Evolutionary conservation across 2,113 vertebrate genomes (phyloP), one percentile per base, ranked within the genome.

Genomic region (Falcunculus frontatus): DNA sequence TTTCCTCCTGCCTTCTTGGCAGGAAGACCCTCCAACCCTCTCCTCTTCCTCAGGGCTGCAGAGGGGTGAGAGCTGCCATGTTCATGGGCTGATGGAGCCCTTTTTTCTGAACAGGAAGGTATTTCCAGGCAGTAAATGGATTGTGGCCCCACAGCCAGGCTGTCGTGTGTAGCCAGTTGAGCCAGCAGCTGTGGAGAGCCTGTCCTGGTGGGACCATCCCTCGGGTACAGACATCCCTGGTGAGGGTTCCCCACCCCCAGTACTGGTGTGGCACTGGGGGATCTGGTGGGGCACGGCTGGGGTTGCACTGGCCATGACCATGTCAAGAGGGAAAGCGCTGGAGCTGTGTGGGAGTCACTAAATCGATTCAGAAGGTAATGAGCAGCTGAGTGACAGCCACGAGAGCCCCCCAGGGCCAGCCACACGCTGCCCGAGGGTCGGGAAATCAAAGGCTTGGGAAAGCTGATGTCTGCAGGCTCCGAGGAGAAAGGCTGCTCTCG

Each of bases 351-450:
- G 60, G 37, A 65, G 42, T 21, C 5, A 3, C 59, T 10, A 65
- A 33, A 46, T 10, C 0, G 2, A 14, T 4, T 2, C 35, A 47
- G 44, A 56, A 55, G 70, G 79, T 1, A 2, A 33, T 3, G 1
- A 37, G 53, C 1, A 9, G 78, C 35, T 30, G 74, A 42, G 47
- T 10, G 75, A 64, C 25, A 41, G 69, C 79, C n/a, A 32, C 50
- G 8, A 64, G 84, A 68, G 62, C 4, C 7, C 50, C n/a, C 3
- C 4, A 30, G 84, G 50, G 49, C 13, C 60, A 53, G 82, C 39
- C 27, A 3, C 53, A 20, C 1, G 11, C 78, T 81, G 81, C 75
- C 21, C 16, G 26, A 76, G 90, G 75, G 50, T 39, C 53, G 16
- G 56, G 60, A 42, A 63, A 50, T 21, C 42, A 47, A 49, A 81